Evolutionary conservation across 2,797 vertebrate genomes (phyloP).

Genomic region (Chaetodon trifasciatus): DNA sequence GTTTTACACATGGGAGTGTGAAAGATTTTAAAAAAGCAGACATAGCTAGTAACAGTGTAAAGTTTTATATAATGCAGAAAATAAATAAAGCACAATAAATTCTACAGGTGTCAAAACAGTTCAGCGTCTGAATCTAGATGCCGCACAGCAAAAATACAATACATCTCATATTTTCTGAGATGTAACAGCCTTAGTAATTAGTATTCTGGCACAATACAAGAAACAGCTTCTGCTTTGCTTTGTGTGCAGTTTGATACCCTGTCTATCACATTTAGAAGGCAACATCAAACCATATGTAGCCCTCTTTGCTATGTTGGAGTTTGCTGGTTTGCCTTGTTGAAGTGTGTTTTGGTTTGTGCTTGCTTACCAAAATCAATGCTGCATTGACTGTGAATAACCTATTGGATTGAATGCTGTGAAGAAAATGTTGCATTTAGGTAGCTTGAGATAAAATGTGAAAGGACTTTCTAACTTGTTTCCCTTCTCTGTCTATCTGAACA

Average conservation of each 20-base stretch:
- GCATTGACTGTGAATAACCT: conserved; percentile 42
- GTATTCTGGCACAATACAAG: neutral
- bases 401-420: conserved; percentile 31
- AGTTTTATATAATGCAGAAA: neutral
- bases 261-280: conserved; percentile 66
- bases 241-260: conserved; percentile 75
- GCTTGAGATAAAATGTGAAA: conserved; percentile 4
- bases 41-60: neutral
- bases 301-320: conserved; percentile 63
- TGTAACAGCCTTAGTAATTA: neutral
- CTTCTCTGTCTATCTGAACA: conserved; percentile 33
- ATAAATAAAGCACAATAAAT: neutral
- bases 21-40: neutral
- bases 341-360: conserved; percentile 64
- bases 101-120: neutral
- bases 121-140: neutral
- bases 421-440: conserved; percentile 15
- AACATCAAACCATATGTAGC: conserved; percentile 73
- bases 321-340: conserved; percentile 68
- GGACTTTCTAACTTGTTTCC: conserved; percentile 16
- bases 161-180: neutral
- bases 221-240: conserved; percentile 77
- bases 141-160: too few relatives aligned
- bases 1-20: conserved; percentile 13
- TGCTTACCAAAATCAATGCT: conserved; percentile 44